phyloP scores from a whole-genome alignment of 2,888 invertebrate species.

The Athetis lepigone region DNA sequence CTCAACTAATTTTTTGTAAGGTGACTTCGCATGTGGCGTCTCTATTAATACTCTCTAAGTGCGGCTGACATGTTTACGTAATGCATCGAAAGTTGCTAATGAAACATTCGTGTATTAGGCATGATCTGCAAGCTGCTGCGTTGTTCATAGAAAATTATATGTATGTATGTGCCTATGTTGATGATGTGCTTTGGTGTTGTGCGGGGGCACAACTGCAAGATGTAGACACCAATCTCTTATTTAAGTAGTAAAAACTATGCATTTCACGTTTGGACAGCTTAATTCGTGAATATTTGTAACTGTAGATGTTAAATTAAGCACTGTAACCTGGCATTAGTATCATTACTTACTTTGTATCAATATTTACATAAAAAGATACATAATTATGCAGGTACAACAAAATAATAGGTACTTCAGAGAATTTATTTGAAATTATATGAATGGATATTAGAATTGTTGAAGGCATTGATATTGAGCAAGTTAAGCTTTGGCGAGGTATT shows the following conservation, averaged over 20 bases:
- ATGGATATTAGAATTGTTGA: slow-evolving; percentile 21
- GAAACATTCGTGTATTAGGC: slow-evolving; percentile 9
- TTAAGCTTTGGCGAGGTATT: slow-evolving; percentile 27
- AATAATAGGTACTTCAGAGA: slow-evolving; percentile 7
- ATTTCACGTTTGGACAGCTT: slow-evolving; percentile 59
- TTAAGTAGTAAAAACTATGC: slow-evolving; percentile 44
- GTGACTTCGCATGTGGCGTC: slow-evolving; percentile 22
- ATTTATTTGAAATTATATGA: slow-evolving; percentile 7
- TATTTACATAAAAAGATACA: slow-evolving; percentile 30
- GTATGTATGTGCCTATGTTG: slow-evolving; percentile 12
- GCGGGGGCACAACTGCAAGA: slow-evolving; percentile 2
- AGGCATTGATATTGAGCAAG: slow-evolving; percentile 17
- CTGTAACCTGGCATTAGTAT: slow-evolving; percentile 9
- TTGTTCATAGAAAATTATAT: slow-evolving; percentile 21
- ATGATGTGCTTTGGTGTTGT: slow-evolving; percentile 1
- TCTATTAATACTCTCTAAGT: not conserved
- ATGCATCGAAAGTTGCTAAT: slow-evolving; percentile 15
- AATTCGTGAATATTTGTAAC: slow-evolving; percentile 36
- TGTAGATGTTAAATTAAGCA: slow-evolving; percentile 33
- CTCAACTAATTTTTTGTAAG: slow-evolving; percentile 26
- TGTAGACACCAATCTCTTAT: slow-evolving; percentile 13
- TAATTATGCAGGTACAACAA: not conserved
- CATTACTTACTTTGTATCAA: slow-evolving; percentile 42
- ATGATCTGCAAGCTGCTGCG: slow-evolving; percentile 21
- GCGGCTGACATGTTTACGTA: slow-evolving; percentile 13